phyloP scores from a whole-genome alignment of 2,113 vertebrate species.

The Otis tarda region DNA sequence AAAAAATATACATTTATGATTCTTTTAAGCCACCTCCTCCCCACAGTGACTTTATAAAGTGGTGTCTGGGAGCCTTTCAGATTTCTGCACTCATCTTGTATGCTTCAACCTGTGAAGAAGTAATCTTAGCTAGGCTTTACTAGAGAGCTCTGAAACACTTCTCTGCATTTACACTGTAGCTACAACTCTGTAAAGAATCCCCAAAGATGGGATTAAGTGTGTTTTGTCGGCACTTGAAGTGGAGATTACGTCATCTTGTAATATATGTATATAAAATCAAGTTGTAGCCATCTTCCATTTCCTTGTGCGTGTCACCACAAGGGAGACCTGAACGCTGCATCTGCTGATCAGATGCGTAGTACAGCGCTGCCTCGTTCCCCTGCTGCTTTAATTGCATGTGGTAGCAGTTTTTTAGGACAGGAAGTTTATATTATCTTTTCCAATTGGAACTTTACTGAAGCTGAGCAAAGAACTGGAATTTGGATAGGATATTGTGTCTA shows the following conservation, averaged over 20 bases:
- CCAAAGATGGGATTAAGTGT: not conserved
- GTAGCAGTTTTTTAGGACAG: not conserved
- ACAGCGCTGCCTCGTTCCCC: not conserved
- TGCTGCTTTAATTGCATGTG: not conserved
- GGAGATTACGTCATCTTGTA: not conserved
- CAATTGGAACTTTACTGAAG: not conserved
- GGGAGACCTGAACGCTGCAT: not conserved
- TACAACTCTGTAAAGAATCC: not conserved
- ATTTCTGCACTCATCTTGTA: not conserved
- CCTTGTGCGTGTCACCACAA: rapidly evolving
- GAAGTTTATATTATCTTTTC: not conserved
- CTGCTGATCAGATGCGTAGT: not conserved
- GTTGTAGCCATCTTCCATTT: not conserved
- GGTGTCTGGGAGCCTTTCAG: not conserved
- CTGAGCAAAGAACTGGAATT: not conserved
- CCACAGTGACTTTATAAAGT: not conserved
- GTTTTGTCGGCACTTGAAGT: not conserved
- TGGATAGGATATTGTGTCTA: not conserved
- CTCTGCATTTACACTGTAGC: not conserved
- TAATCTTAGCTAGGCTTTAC: not conserved
- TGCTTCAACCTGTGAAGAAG: not conserved
- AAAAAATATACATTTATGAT: not conserved
- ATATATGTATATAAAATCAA: not conserved
- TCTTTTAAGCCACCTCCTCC: not conserved
- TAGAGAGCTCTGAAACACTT: not conserved